Percentiles rank a stretch among this genome's conserved stretches.
Conservation (phyloP, 2,797 vertebrate species). For the Scyliorhinus canicula region DNA sequence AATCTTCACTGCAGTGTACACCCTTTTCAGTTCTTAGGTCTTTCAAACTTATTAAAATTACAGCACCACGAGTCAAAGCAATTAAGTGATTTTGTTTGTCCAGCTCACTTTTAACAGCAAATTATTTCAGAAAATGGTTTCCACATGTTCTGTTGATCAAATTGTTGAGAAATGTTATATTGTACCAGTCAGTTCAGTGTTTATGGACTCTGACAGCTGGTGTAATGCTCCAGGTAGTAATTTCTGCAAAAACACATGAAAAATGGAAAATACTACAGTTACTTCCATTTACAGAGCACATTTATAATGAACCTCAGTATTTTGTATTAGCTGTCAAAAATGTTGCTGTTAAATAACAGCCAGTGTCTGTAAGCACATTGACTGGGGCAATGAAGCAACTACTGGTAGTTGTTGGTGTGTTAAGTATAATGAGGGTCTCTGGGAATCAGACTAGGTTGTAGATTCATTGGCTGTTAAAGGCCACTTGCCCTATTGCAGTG, state of each 20-base stretch:
- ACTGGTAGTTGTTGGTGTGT: conserved; percentile 24
- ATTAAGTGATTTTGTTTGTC: not conserved
- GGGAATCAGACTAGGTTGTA: conserved; percentile 11
- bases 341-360: conserved; percentile 13
- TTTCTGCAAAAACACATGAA: not conserved
- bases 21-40: not conserved
- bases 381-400: conserved; percentile 8
- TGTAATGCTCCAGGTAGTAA: not conserved
- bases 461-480: conserved; percentile 16
- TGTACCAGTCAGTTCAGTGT: not conserved
- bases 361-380: conserved; percentile 1
- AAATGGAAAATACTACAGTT: conserved; percentile 5
- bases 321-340: conserved; percentile 20
- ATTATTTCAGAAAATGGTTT: conserved; percentile 32
- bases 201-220: not conserved
- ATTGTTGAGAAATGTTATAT: not conserved
- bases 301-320: conserved; percentile 32
- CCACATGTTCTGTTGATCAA: not conserved
- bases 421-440: not conserved
- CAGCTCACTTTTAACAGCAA: not conserved
- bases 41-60: not conserved
- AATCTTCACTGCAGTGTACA: not conserved
- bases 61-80: not conserved
- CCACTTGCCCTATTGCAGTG: conserved; percentile 39
- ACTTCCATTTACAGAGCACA: not conserved